Conservation (phyloP, 2,888 invertebrate species). For the Polietes domitor region DNA sequence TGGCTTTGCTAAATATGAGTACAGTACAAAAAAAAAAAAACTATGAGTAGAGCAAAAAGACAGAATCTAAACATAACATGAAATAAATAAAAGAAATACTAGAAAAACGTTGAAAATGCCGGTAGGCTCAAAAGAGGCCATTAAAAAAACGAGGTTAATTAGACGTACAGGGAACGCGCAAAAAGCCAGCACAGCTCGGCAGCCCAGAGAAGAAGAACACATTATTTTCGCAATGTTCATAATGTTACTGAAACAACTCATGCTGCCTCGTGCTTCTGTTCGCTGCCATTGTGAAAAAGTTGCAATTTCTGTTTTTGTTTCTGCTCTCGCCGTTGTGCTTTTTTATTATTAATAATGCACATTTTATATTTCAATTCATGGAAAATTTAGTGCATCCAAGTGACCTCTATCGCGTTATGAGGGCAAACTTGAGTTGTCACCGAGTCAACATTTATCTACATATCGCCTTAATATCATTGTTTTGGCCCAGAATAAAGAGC, state of each 20-base stretch:
- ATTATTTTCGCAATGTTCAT: conserved; percentile 46
- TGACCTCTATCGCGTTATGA: background rate
- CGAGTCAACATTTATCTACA: no score
- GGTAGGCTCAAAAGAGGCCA: conserved; percentile 52
- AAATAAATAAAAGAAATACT: conserved; percentile 38
- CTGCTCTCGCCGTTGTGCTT: conserved; percentile 12
- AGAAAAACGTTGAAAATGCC: conserved; percentile 48
- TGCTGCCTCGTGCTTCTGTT: background rate
- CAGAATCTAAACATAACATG: conserved; percentile 14
- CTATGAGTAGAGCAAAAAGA: background rate
- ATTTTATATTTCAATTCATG: conserved; percentile 27
- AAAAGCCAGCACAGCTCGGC: conserved; percentile 22
- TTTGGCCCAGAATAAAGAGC: no score
- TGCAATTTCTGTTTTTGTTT: conserved; percentile 18
- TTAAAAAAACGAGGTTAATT: conserved; percentile 41
- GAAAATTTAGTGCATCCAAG: background rate
- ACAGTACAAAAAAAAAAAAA: conserved; percentile 24
- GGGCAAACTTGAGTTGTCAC: background rate
- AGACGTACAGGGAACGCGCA: conserved; percentile 19
- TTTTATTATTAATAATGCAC: background rate
- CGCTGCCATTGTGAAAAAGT: conserved; percentile 11
- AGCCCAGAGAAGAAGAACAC: conserved; percentile 51
- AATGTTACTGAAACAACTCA: conserved; percentile 50
- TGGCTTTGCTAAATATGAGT: conserved; percentile 45
- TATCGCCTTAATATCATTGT: no score